Base-by-base conservation (phyloP, 2,888 invertebrate genomes). In the Electrophaes corylata region DNA sequence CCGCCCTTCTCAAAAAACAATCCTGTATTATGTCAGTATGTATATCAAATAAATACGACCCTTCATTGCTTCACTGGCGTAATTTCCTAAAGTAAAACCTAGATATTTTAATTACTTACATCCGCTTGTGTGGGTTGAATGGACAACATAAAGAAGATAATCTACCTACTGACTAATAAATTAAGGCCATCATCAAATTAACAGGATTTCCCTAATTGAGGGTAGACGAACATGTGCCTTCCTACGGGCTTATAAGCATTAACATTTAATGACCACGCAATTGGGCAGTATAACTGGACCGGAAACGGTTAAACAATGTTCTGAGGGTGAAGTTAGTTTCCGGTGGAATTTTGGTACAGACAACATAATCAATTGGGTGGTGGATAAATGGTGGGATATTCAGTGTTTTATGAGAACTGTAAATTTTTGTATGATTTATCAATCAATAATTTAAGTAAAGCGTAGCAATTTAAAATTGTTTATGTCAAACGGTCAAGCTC, bases 181-280 rank as follows among this genome's bases (percentile, higher is more conserved):
- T 43, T 51, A 19, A 31, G 33, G n/a, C 6, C 20, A 43, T 39
- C 37, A 54, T 62, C 49, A 46, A 60, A 62, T 63, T 56, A 56
- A 48, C 51, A 46, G 51, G 54, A 35, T 55, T 60, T 54, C 56
- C 57, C 54, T 60, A 62, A 64, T 66, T 64, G 55, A 47, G 43
- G 37, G 31, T 29, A 54, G 54, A 56, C 56, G 45, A 29, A 41
- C 12, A 35, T 35, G 43, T 37, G 19, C 19, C 37, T 49, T 26
- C 4, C 19, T 31, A 40, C 20, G 29, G 18, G 54, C 12, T 54
- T 40, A 48, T 26, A 35, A 49, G 29, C 43, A 54, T 54, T 29
- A 41, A 37, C 48, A 43, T 56, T 56, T 39, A 26, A 49, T 44
- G 43, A 47, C n/a, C 19, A 14, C 33, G 31, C 33, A 23, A 47